Percentiles rank a stretch among this genome's conserved stretches.
phyloP scores from a whole-genome alignment of 1,140 invertebrate species.

The Schlechtendalia chinensis region DNA sequence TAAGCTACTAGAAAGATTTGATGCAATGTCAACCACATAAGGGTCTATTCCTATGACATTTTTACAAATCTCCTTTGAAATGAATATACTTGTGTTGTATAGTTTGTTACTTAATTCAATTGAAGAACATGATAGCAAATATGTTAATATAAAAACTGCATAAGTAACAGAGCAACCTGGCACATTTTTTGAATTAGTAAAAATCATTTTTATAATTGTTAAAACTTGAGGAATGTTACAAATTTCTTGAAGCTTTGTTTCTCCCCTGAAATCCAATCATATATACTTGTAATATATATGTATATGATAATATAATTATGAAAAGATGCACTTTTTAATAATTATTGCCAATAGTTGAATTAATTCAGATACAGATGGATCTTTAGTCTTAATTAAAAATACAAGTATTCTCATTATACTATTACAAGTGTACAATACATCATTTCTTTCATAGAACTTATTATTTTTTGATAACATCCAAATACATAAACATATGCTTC shows the following conservation, averaged over 20 bases:
- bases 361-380: slow-evolving; percentile 15
- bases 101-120: slow-evolving; percentile 25
- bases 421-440: slow-evolving; percentile 35
- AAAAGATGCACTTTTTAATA: slow-evolving; percentile 33
- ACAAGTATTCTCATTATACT: slow-evolving; percentile 25
- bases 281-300: not conserved
- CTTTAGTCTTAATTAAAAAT: slow-evolving; percentile 37
- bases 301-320: not conserved
- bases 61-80: slow-evolving; percentile 38
- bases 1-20: slow-evolving; percentile 28
- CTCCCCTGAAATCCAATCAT: slow-evolving; percentile 9
- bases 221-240: slow-evolving; percentile 36
- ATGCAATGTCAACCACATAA: slow-evolving; percentile 31
- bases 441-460: slow-evolving; percentile 38
- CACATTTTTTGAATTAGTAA: slow-evolving; percentile 10
- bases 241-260: not conserved
- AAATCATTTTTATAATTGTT: slow-evolving; percentile 34
- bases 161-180: not conserved
- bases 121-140: slow-evolving; percentile 28
- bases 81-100: slow-evolving; percentile 1
- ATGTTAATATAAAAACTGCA: slow-evolving; percentile 15
- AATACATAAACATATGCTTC: slow-evolving; percentile 42
- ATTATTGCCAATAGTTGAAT: slow-evolving; percentile 43
- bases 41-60: slow-evolving; percentile 8
- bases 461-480: slow-evolving; percentile 44